Conservation (phyloP, 2,113 vertebrate genomes). For the Fregata magnificens region DNA sequence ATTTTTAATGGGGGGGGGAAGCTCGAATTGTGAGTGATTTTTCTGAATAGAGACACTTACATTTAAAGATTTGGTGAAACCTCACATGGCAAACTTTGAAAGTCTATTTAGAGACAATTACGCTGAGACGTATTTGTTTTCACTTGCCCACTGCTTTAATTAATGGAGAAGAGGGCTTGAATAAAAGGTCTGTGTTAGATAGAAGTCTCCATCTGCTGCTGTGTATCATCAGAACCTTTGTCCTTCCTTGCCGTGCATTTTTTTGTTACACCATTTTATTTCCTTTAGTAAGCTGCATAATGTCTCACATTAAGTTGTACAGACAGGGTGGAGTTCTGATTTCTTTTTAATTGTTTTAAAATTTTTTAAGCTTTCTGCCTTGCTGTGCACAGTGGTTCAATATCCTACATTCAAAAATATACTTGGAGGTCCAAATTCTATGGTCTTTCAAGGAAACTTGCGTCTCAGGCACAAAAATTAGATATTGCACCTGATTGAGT, state of each 20-base stretch:
- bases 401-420: background rate
- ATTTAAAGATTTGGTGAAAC: constrained; percentile 23
- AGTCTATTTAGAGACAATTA: constrained; percentile 36
- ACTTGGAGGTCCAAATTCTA: background rate
- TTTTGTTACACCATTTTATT: background rate
- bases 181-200: constrained; percentile 34
- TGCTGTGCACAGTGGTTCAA: background rate
- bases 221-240: constrained; percentile 29
- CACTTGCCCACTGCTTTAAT: constrained; percentile 40
- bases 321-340: background rate
- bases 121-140: constrained; percentile 36
- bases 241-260: background rate
- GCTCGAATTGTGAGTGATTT: background rate
- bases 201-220: constrained; percentile 60
- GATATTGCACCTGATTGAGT: background rate
- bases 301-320: background rate
- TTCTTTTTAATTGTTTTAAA: background rate
- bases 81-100: constrained; percentile 1
- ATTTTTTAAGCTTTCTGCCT: background rate
- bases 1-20: background rate
- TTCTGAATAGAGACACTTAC: background rate
- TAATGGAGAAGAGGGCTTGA: constrained; percentile 32
- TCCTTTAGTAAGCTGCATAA: background rate
- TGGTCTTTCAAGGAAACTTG: background rate
- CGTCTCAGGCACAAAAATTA: background rate